Evolutionary conservation across 2,888 invertebrate genomes (phyloP), one percentile per base, ranked within the genome.

Genomic region (Cordylochernes scorpioides): DNA sequence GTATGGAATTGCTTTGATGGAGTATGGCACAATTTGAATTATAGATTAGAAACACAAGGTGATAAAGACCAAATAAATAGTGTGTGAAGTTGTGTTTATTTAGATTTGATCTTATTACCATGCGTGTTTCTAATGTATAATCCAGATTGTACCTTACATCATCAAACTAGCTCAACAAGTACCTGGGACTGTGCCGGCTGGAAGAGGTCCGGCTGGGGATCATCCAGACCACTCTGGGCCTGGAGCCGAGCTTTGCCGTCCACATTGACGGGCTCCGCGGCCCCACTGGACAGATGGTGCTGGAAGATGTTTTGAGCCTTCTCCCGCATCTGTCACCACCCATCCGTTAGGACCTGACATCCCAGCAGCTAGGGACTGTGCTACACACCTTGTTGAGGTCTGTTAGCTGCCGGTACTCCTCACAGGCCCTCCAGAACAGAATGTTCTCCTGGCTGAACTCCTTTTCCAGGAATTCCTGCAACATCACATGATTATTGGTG

Each of bases 381-480:
- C 9, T 5, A 29, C 42, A 36, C 44, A 53, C 52, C 45, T 49
- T 40, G 18, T 48, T 45, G 9, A 58, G 49, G 44, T 67, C 63
- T 10, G 63, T 57, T 17, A 54, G 55, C 28, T 64, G 59, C 22
- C 67, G 63, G 58, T 73, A 91, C 39, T 74, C 65, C 55, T 91
- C 86, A 52, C 91, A 88, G 14, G 80, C 73, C 45, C 74, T 72
- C 82, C 91, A 97, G 58, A 97, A 97, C 42, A 78, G 58, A 28
- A 97, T 84, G 50, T 97, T 97, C 55, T 97, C 97, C 13, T 82
- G 78, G 38, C 91, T 88, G 55, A 86, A 94, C 59, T 97, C 94
- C 52, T 86, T 84, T 51, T 78, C 73, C 28, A 97, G 61, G 56
- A 88, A 91, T 53, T 73, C 69, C 71, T 72, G 49, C 7, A 52